Evolutionary conservation across 2,888 invertebrate species (phyloP).

Genomic region (Pterostichus madidus): DNA sequence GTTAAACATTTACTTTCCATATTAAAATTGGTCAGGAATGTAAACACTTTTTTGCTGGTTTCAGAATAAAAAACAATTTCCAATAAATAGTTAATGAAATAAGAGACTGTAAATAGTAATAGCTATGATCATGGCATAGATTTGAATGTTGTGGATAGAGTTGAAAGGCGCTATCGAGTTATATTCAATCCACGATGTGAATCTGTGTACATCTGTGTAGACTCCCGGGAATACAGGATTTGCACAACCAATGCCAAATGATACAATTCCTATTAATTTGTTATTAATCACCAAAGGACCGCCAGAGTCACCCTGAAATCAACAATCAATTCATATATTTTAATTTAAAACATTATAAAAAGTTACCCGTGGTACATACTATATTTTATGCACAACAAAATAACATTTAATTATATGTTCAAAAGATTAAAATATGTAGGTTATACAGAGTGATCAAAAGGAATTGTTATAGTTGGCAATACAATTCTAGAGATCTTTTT

Average conservation of each 20-base stretch:
- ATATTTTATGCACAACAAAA: no score
- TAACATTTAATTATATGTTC: no score
- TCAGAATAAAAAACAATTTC: neutral
- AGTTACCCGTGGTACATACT: no score
- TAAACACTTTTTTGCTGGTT: no score
- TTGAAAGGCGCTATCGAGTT: neutral
- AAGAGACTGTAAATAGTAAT: neutral
- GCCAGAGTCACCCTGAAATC: slow-evolving; percentile 27
- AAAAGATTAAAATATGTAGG: no score
- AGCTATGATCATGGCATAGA: slow-evolving; percentile 38
- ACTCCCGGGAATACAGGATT: neutral
- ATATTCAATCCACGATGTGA: neutral
- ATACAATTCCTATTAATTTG: slow-evolving; percentile 16
- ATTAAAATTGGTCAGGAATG: no score
- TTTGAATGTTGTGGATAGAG: slow-evolving; percentile 10
- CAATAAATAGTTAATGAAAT: neutral
- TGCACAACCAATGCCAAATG: neutral
- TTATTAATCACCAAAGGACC: slow-evolving; percentile 1
- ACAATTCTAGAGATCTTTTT: no score
- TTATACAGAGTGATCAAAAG: no score
- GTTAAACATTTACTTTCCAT: no score
- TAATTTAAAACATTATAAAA: no score
- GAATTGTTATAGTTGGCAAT: no score
- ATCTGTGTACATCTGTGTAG: slow-evolving; percentile 1
- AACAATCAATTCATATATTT: neutral